These are phyloP conservation scores for Magallana gigas DNA, from an alignment of 1,140 invertebrate species.

Conservation along the genomic window DNA sequence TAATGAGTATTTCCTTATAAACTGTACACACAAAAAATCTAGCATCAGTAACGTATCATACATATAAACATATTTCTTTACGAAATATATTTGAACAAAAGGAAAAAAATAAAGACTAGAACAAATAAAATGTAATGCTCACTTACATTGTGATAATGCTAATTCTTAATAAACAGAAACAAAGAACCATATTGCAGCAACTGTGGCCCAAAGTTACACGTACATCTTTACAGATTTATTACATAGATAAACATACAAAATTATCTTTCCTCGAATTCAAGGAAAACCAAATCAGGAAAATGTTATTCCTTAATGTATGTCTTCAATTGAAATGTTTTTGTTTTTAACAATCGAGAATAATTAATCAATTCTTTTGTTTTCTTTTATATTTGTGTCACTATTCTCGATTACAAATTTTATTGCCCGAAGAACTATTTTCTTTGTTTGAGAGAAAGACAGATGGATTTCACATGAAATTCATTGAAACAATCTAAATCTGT, in stretches of 20 bases:
- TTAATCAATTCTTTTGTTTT: not conserved
- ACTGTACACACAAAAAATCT: conserved; percentile 13
- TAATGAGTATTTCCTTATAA: conserved; percentile 29
- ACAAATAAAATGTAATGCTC: conserved; percentile 15
- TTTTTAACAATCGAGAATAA: not conserved
- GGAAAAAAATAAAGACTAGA: conserved; percentile 2
- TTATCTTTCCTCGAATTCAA: too few species aligned
- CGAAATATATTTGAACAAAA: not conserved
- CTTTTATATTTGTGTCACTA: conserved; percentile 1
- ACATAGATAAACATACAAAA: too few species aligned
- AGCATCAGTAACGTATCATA: conserved; percentile 16
- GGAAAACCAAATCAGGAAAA: too few species aligned
- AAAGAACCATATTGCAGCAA: not conserved
- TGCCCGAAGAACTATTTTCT: conserved; percentile 5
- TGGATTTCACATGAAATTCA: conserved; percentile 20
- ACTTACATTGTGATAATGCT: not conserved
- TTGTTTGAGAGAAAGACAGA: conserved; percentile 26
- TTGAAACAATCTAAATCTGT: conserved; percentile 11
- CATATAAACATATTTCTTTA: not conserved
- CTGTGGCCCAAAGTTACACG: not conserved
- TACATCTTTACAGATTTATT: too few species aligned
- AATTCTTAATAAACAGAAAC: not conserved
- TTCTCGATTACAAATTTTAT: conserved; percentile 19
- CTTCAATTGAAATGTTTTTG: not conserved
- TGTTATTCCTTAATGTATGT: too few species aligned